Conservation (phyloP, 2,797 vertebrate genomes). For the Chromis chromis region DNA sequence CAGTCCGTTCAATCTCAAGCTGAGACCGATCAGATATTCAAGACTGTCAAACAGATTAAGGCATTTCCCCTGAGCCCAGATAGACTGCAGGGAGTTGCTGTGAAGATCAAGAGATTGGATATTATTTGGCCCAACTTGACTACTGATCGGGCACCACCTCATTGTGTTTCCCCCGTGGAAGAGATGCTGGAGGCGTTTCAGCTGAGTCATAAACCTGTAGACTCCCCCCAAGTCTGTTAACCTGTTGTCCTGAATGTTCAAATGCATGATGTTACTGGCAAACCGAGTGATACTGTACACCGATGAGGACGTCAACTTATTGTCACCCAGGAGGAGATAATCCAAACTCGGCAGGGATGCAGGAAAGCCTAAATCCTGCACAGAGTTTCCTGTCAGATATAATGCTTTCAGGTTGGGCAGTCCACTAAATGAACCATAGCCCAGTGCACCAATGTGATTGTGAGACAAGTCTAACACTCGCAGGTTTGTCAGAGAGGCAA, state of each 20-base stretch:
- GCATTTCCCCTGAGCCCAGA: constrained; percentile 70
- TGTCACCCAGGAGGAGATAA: constrained; percentile 78
- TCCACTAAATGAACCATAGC: constrained; percentile 76
- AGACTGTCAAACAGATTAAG: constrained; percentile 68
- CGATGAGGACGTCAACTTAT: constrained; percentile 71
- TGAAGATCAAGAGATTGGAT: constrained; percentile 85
- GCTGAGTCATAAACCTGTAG: constrained; percentile 72
- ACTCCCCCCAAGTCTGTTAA: constrained; percentile 80
- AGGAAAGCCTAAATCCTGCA: constrained; percentile 77
- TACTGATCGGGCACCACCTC: constrained; percentile 64
- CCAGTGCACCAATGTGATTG: constrained; percentile 88
- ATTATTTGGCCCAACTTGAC: constrained; percentile 46
- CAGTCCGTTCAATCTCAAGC: constrained; percentile 85
- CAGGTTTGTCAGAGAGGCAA: constrained; percentile 76
- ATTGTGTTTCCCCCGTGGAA: constrained; percentile 83
- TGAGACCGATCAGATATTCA: constrained; percentile 73
- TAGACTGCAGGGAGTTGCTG: constrained; percentile 81
- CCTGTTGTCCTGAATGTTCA: constrained; percentile 85
- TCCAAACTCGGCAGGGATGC: constrained; percentile 73
- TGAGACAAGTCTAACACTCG: constrained; percentile 84
- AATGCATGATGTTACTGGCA: constrained; percentile 53
- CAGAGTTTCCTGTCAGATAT: constrained; percentile 86
- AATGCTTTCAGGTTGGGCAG: constrained; percentile 79
- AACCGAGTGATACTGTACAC: constrained; percentile 14
- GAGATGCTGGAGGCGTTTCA: constrained; percentile 75